Percentiles rank a stretch among this genome's conserved stretches.
These are phyloP conservation scores for Daboia siamensis DNA, from an alignment of 2,113 vertebrate genomes.

Conservation along the genomic window DNA sequence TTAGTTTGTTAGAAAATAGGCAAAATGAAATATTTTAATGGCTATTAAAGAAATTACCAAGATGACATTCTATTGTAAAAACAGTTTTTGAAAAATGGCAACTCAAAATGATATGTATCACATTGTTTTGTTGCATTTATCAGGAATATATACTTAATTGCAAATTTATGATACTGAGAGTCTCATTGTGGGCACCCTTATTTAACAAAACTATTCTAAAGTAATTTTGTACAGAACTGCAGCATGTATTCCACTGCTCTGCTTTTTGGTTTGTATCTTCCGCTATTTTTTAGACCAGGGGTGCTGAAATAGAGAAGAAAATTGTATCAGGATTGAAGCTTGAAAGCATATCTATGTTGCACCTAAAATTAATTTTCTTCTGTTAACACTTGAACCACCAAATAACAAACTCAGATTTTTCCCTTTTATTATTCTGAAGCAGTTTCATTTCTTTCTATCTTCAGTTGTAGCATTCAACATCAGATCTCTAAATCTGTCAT, in stretches of 20 bases:
- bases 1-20: background rate
- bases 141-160: background rate
- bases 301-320: slow-evolving; percentile 19
- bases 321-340: slow-evolving; percentile 21
- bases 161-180: background rate
- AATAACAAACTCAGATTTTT: background rate
- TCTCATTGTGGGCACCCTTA: background rate
- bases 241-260: background rate
- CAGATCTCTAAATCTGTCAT: background rate
- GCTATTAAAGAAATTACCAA: slow-evolving; percentile 35
- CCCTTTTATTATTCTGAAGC: slow-evolving; percentile 2
- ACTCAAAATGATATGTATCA: background rate
- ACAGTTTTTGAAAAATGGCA: slow-evolving; percentile 11
- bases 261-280: slow-evolving; percentile 7
- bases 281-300: slow-evolving; percentile 2
- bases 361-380: background rate
- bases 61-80: slow-evolving; percentile 12
- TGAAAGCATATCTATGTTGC: slow-evolving; percentile 17
- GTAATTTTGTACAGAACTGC: background rate
- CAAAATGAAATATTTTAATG: slow-evolving; percentile 25
- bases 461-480: background rate
- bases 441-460: background rate
- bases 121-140: slow-evolving; percentile 1
- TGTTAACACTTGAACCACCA: background rate
- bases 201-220: background rate